phyloP scores from a whole-genome alignment of 2,797 vertebrate genomes.

The Cephalopachus bancanus region DNA sequence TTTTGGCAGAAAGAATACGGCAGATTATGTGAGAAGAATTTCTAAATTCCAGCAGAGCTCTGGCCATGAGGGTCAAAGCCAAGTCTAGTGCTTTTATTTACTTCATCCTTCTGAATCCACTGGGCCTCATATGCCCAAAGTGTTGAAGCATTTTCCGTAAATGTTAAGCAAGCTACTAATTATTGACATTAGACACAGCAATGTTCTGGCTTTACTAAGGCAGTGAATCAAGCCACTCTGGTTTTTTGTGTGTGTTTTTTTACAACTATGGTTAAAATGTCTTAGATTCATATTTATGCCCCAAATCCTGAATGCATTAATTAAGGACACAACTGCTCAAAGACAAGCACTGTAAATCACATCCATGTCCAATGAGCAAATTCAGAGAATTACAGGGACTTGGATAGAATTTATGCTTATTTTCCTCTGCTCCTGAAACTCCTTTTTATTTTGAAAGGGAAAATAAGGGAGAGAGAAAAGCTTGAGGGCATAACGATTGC shows the following conservation, averaged over 20 bases:
- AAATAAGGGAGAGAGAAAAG: slow-evolving; percentile 72
- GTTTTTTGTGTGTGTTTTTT: slow-evolving; percentile 13
- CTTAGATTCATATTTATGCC: slow-evolving; percentile 71
- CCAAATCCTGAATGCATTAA: slow-evolving; percentile 71
- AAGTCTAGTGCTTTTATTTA: slow-evolving; percentile 67
- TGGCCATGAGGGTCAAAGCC: slow-evolving; percentile 16
- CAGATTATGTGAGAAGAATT: slow-evolving; percentile 74
- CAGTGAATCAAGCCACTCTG: slow-evolving; percentile 56
- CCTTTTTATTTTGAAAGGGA: slow-evolving; percentile 76
- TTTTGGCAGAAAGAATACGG: slow-evolving; percentile 75
- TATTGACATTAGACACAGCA: slow-evolving; percentile 77
- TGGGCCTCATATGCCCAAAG: not conserved
- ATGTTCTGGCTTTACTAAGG: slow-evolving; percentile 58
- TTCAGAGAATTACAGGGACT: slow-evolving; percentile 75
- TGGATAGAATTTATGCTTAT: slow-evolving; percentile 65
- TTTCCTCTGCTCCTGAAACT: slow-evolving; percentile 75
- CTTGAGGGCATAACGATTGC: not conserved
- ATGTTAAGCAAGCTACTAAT: slow-evolving; percentile 81
- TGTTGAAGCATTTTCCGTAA: slow-evolving; percentile 78
- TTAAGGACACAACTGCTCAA: slow-evolving; percentile 75
- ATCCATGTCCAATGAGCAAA: slow-evolving; percentile 60
- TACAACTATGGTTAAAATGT: slow-evolving; percentile 73
- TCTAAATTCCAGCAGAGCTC: slow-evolving; percentile 73
- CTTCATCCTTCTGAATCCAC: slow-evolving; percentile 49
- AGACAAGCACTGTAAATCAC: slow-evolving; percentile 75